phyloP scores from a whole-genome alignment of 2,797 vertebrate species.

The Danio aesculapii region DNA sequence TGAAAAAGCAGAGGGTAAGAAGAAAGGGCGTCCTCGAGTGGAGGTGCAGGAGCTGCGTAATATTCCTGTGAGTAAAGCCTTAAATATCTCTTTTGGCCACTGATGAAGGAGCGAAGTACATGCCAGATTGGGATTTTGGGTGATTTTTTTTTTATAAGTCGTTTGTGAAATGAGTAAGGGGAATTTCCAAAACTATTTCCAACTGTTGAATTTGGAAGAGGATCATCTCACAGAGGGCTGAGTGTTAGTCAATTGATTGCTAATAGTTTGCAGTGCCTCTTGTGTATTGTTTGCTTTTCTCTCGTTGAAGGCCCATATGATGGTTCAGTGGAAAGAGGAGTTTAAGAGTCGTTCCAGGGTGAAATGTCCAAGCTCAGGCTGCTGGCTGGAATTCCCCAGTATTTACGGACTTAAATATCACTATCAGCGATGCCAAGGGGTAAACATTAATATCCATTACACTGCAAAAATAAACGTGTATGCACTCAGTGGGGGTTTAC shows the following conservation, averaged over 20 bases:
- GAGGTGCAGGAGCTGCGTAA: constrained; percentile 91
- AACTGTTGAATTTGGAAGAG: constrained; percentile 33
- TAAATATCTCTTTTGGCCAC: constrained; percentile 6
- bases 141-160: constrained; percentile 19
- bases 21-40: constrained; percentile 90
- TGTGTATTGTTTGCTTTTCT: constrained; percentile 9
- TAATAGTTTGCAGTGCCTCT: constrained; percentile 33
- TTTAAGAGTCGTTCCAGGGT: constrained; percentile 94
- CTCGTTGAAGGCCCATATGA: constrained; percentile 84
- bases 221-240: constrained; percentile 3
- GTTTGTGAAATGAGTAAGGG: constrained; percentile 24
- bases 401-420: constrained; percentile 98
- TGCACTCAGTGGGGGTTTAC: not conserved
- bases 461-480: not conserved
- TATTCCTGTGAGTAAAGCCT: constrained; percentile 88
- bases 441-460: constrained; percentile 69
- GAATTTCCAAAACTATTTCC: constrained; percentile 47
- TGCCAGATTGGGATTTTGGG: constrained; percentile 3
- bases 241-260: constrained; percentile 15
- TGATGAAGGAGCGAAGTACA: constrained; percentile 57
- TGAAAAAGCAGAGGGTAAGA: constrained; percentile 88
- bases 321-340: constrained; percentile 96
- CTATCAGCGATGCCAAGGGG: constrained; percentile 96
- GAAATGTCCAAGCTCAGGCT: constrained; percentile 93
- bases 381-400: constrained; percentile 98